These are phyloP conservation scores for Ectemnius cavifrons DNA, from an alignment of 2,888 invertebrate species.

Conservation along the genomic window DNA sequence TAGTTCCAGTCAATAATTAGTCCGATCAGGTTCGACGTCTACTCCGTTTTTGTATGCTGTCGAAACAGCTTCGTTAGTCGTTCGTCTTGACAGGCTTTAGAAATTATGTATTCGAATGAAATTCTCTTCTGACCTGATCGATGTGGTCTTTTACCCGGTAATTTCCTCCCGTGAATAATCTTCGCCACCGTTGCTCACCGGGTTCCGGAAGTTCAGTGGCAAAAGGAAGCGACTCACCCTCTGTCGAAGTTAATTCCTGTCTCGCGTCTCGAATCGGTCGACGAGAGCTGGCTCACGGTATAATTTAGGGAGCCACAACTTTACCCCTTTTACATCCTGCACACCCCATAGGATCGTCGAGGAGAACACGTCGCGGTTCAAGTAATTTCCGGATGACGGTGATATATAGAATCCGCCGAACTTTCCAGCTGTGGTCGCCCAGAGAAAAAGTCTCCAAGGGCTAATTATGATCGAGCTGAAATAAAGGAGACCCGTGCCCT, in stretches of 20 bases:
- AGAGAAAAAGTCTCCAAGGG: constrained; percentile 44
- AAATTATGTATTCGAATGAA: neutral
- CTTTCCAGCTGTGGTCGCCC: constrained; percentile 37
- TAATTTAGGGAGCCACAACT: constrained; percentile 62
- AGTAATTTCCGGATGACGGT: constrained; percentile 61
- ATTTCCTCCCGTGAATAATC: constrained; percentile 33
- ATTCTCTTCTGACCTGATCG: neutral
- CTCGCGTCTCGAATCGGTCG: constrained; percentile 47
- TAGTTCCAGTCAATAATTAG: too few relatives aligned
- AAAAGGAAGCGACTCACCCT: constrained; percentile 39
- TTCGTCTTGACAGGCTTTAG: neutral
- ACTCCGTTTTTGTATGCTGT: too few relatives aligned
- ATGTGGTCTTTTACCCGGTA: constrained; percentile 16
- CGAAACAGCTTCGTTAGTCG: neutral
- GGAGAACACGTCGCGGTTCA: constrained; percentile 53
- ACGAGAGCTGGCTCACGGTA: constrained; percentile 46
- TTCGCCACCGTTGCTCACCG: constrained; percentile 12
- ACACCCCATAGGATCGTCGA: constrained; percentile 42
- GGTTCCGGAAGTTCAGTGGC: constrained; percentile 29
- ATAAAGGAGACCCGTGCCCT: neutral
- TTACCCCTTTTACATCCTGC: constrained; percentile 56
- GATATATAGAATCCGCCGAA: constrained; percentile 55
- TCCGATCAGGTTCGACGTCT: too few relatives aligned
- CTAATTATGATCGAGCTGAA: constrained; percentile 52
- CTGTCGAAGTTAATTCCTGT: constrained; percentile 53